Evolutionary conservation across 2,888 invertebrate genomes (phyloP), one percentile per base, ranked within the genome.

Genomic region (Rhingia campestris): DNA sequence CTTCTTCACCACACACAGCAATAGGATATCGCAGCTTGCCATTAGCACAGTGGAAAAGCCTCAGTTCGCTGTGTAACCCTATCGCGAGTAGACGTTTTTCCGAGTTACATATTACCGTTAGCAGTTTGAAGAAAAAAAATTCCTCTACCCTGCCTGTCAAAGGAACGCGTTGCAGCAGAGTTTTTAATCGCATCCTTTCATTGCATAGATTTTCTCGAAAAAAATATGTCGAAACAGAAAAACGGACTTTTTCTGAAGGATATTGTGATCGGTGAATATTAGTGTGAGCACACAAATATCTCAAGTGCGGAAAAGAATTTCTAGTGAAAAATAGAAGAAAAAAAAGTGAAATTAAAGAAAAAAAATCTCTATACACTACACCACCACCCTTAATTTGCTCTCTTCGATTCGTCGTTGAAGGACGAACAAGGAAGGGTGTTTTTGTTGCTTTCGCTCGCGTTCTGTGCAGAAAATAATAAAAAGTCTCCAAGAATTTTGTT

Each of bases 21-120:
- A 54, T 22, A 22, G 22, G 22, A 22, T 22, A 22, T 22, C 2
- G 22, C 22, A 22, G 22, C 22, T 22, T 22, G 22, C 22, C 22
- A 81, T 63, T 86, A 74, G 75, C 80, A 72, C 81, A 77, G 47
- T 69, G 64, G 22, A 22, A 77, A 73, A 49, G 53, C 63, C 86
- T 89, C 87, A 91, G 91, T 90, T 89, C 88, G 88, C 88, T 89
- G 89, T 89, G 89, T 89, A 89, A 90, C 88, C 87, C 88, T 89
- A 88, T 88, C 90, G 87, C 88, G 90, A 88, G 87, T 88, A 88
- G 91, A 88, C 89, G 90, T 88, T 87, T 85, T 51, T 66, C 49
- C 77, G 67, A 79, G 51, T 73, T 45, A 22, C 22, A 22, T 22
- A n/a, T 75, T 30, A 70, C 66, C 70, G 69, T 64, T 41, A 75